Evolutionary conservation across 2,113 vertebrate species (phyloP).

Genomic region (Eidolon helvum): DNA sequence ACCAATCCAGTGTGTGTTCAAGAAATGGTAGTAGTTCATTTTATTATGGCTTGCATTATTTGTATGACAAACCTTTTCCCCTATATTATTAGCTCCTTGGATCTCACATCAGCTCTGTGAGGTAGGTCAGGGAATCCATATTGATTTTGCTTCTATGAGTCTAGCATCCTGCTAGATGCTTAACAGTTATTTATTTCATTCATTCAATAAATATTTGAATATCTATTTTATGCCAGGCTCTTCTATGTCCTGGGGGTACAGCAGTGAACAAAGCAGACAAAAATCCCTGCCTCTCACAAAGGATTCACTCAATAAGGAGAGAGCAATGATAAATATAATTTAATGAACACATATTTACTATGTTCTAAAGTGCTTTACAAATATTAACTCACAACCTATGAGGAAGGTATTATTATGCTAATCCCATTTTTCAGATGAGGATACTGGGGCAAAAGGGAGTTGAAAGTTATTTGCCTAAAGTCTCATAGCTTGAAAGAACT

Average conservation of each 20-base stretch:
- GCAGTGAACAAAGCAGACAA: background rate
- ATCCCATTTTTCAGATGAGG: background rate
- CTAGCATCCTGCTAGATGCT: background rate
- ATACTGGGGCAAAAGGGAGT: background rate
- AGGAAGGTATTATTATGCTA: background rate
- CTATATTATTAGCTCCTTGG: background rate
- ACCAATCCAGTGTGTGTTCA: background rate
- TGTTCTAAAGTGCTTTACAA: background rate
- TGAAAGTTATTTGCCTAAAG: background rate
- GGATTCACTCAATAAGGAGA: background rate
- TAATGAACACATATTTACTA: background rate
- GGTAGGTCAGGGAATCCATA: background rate
- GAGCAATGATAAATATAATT: background rate
- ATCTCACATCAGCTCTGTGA: background rate
- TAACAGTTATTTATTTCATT: conserved; percentile 30
- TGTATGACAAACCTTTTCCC: background rate
- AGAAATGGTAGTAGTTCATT: background rate
- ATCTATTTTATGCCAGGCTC: conserved; percentile 2
- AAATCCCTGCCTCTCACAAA: background rate
- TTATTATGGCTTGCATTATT: background rate
- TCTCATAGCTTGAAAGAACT: background rate
- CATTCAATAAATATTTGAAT: conserved; percentile 38
- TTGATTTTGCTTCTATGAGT: conserved; percentile 11
- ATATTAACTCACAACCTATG: background rate
- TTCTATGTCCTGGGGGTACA: background rate